Evolutionary conservation across 2,888 invertebrate species (phyloP).

Genomic region (Julus scandinavius): DNA sequence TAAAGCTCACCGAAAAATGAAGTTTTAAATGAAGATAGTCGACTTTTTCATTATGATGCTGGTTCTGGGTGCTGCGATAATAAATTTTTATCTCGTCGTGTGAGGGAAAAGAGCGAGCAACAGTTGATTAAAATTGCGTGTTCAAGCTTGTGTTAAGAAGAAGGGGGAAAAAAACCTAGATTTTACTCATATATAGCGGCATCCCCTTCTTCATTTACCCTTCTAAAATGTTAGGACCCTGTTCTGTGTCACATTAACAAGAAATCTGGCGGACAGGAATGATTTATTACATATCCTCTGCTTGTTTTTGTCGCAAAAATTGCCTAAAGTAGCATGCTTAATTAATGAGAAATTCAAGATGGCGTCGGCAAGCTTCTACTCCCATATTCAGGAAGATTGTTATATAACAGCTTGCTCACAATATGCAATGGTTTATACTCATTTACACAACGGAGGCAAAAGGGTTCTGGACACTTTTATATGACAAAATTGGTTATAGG

Average conservation of each 20-base stretch:
- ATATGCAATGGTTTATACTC: too few relatives aligned
- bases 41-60: constrained; percentile 6
- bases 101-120: neutral
- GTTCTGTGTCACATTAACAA: constrained; percentile 29
- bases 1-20: constrained; percentile 6
- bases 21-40: constrained; percentile 4
- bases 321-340: neutral
- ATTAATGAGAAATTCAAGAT: neutral
- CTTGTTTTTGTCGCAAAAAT: neutral
- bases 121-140: constrained; percentile 42
- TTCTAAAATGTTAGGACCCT: neutral
- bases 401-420: too few relatives aligned
- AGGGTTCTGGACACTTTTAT: too few relatives aligned
- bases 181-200: neutral
- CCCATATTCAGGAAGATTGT: too few relatives aligned
- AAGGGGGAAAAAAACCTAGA: neutral
- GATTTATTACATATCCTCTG: constrained; percentile 1
- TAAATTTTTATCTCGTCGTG: constrained; percentile 28
- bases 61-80: constrained; percentile 23
- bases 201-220: constrained; percentile 12
- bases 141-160: neutral
- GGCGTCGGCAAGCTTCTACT: too few relatives aligned
- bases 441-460: too few relatives aligned
- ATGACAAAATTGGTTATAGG: too few relatives aligned
- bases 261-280: constrained; percentile 17